phyloP scores from a whole-genome alignment of 2,113 vertebrate species.

The Acanthochromis polyacanthus region DNA sequence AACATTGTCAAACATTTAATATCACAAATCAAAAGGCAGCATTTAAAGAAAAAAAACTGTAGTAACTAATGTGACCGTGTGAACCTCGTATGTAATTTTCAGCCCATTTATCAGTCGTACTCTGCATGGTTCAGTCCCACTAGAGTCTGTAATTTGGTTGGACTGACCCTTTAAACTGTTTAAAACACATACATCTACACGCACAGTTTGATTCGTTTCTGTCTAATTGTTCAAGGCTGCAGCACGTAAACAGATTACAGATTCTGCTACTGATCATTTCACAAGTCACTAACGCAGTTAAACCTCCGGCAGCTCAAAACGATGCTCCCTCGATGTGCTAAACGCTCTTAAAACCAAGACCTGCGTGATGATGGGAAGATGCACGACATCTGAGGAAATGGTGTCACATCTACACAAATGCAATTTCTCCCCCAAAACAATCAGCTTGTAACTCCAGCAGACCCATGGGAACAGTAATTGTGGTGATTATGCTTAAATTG shows the following conservation, averaged over 20 bases:
- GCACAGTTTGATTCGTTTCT: neutral
- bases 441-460: conserved; percentile 45
- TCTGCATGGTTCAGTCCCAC: too few relatives aligned
- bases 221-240: conserved; percentile 6
- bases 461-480: conserved; percentile 75
- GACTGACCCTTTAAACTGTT: conserved; percentile 14
- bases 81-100: too few relatives aligned
- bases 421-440: conserved; percentile 61
- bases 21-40: too few relatives aligned
- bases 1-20: too few relatives aligned
- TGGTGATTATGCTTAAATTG: conserved; percentile 78
- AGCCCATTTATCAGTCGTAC: too few relatives aligned
- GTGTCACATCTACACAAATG: conserved; percentile 49
- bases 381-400: conserved; percentile 29
- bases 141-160: neutral
- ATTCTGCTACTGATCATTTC: conserved; percentile 42
- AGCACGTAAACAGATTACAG: conserved; percentile 11
- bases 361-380: neutral
- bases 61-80: too few relatives aligned
- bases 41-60: too few relatives aligned
- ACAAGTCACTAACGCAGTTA: conserved; percentile 14
- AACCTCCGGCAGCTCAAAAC: neutral
- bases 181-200: neutral
- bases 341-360: neutral
- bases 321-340: conserved; percentile 3